These are phyloP conservation scores for Stenurella melanura DNA, from an alignment of 2,888 invertebrate genomes.

Conservation along the genomic window DNA sequence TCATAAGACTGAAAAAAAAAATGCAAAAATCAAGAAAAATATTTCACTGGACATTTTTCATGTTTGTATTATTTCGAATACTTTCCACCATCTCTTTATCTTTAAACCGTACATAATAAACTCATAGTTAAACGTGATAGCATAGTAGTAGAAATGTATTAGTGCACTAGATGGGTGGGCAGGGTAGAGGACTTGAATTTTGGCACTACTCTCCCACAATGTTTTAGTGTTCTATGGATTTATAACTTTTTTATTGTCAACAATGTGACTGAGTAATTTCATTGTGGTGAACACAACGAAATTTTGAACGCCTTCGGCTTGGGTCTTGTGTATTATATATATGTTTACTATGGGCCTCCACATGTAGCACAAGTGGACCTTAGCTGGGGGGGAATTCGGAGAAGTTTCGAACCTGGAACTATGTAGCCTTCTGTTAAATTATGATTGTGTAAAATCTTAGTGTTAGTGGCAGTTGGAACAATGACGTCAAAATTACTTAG, in stretches of 20 bases:
- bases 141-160: slow-evolving; percentile 20
- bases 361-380: not conserved
- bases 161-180: slow-evolving; percentile 27
- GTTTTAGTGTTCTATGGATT: slow-evolving; percentile 20
- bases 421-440: no score
- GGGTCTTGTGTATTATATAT: slow-evolving; percentile 17
- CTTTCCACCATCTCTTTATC: slow-evolving; percentile 40
- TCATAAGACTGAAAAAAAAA: slow-evolving; percentile 57
- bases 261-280: slow-evolving; percentile 50
- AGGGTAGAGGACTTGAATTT: not conserved
- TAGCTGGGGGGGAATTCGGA: not conserved
- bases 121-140: slow-evolving; percentile 40
- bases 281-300: slow-evolving; percentile 54
- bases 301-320: slow-evolving; percentile 50
- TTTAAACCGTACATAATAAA: slow-evolving; percentile 42
- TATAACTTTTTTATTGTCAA: slow-evolving; percentile 31
- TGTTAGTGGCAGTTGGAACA: no score
- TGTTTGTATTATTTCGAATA: slow-evolving; percentile 42
- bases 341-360: slow-evolving; percentile 10
- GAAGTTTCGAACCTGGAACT: not conserved
- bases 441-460: no score
- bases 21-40: slow-evolving; percentile 44
- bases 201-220: not conserved
- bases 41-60: slow-evolving; percentile 45
- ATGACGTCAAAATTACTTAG: no score